These are phyloP conservation scores for Falcaria lacertinaria DNA, from an alignment of 2,888 invertebrate genomes.

Conservation along the genomic window DNA sequence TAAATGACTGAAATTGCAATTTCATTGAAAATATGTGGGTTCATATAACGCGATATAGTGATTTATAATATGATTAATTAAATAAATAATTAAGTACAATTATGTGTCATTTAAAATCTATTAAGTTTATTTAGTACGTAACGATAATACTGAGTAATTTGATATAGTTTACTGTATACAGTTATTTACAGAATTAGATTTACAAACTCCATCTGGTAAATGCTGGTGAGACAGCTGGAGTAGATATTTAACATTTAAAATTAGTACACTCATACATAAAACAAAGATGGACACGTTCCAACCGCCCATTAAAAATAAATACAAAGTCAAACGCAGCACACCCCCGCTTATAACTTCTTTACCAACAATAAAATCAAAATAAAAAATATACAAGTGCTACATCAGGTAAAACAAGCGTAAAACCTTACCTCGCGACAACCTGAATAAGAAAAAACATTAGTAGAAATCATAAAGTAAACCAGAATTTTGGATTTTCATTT, in stretches of 20 bases:
- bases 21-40: not conserved
- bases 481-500: slow-evolving; percentile 35
- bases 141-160: no score
- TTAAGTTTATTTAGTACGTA: not conserved
- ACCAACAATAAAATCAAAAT: slow-evolving; percentile 35
- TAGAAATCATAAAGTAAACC: slow-evolving; percentile 20
- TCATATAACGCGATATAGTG: not conserved
- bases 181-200: not conserved
- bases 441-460: slow-evolving; percentile 59
- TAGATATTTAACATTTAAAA: slow-evolving; percentile 18
- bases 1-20: not conserved
- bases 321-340: slow-evolving; percentile 14
- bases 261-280: slow-evolving; percentile 24
- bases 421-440: slow-evolving; percentile 69
- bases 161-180: not conserved
- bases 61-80: not conserved
- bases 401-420: slow-evolving; percentile 54
- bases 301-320: slow-evolving; percentile 8
- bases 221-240: slow-evolving; percentile 15
- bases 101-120: not conserved
- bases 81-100: not conserved
- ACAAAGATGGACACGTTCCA: slow-evolving; percentile 18
- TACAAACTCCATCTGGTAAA: not conserved
- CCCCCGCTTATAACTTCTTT: slow-evolving; percentile 12
- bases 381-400: slow-evolving; percentile 38